phyloP scores from a whole-genome alignment of 2,113 vertebrate species.

The Chrysochloris asiatica region DNA sequence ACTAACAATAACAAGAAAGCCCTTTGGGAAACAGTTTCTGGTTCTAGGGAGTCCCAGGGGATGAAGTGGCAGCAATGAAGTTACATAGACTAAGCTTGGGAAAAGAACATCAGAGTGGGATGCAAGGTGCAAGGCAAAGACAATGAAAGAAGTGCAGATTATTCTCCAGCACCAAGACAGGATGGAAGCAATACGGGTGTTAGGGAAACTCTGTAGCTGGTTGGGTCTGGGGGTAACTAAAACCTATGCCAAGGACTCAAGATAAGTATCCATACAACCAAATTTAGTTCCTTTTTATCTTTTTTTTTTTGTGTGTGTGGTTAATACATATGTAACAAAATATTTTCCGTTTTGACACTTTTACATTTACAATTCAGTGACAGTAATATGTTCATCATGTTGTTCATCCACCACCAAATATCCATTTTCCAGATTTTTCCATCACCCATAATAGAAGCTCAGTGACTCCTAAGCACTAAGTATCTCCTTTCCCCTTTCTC shows the following conservation, averaged over 20 bases:
- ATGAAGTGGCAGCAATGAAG: background rate
- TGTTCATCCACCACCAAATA: background rate
- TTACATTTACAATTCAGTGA: background rate
- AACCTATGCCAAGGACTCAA: fast-evolving
- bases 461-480: background rate
- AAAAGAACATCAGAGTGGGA: background rate
- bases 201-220: background rate
- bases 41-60: background rate
- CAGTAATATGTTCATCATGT: background rate
- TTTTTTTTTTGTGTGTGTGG: background rate
- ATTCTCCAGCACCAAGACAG: background rate
- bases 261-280: background rate
- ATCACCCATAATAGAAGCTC: background rate
- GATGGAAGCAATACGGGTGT: no score
- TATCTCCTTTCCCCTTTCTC: background rate
- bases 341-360: background rate
- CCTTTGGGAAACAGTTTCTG: background rate
- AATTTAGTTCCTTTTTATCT: no score
- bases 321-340: background rate
- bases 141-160: background rate
- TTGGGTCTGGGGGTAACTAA: background rate
- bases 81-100: background rate
- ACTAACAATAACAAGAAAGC: background rate
- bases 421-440: background rate
- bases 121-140: background rate